phyloP scores from a whole-genome alignment of 37 sponge, comb jelly and placozoan species.

The Bolinopsis microptera region DNA sequence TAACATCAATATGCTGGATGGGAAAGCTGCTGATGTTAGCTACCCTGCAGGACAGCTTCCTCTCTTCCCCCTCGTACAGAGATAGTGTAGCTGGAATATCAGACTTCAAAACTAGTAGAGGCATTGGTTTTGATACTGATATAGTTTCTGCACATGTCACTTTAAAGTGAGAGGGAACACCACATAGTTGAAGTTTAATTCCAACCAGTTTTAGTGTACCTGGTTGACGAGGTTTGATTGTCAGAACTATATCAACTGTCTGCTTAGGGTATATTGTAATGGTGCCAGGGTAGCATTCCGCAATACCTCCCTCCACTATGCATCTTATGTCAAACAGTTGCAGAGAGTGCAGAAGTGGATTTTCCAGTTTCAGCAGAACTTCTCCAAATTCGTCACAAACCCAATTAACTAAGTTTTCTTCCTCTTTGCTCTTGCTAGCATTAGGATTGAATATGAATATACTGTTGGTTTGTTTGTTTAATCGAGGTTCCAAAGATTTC shows the following conservation, averaged over 20 bases:
- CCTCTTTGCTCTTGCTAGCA: not conserved
- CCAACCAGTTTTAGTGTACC: not conserved
- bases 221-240: slow-evolving; percentile 18
- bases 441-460: slow-evolving; percentile 61
- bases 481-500: not conserved
- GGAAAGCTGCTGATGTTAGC: slow-evolving; percentile 23
- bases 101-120: slow-evolving; percentile 28
- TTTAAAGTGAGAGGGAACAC: not conserved
- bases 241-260: not conserved
- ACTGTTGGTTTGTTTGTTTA: not conserved
- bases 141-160: not conserved
- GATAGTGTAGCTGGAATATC: not conserved
- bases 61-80: slow-evolving; percentile 53
- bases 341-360: slow-evolving; percentile 34
- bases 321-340: slow-evolving; percentile 53
- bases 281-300: slow-evolving; percentile 32
- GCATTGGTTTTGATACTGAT: slow-evolving; percentile 2
- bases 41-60: not conserved
- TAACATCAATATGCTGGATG: not conserved
- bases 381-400: slow-evolving; percentile 48
- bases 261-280: slow-evolving; percentile 14
- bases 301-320: slow-evolving; percentile 4
- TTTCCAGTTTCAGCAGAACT: slow-evolving; percentile 24
- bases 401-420: not conserved
- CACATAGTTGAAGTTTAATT: slow-evolving; percentile 6